Percentiles rank a stretch among this genome's conserved stretches.
phyloP scores from a whole-genome alignment of 2,797 vertebrate genomes.

The Ispidina picta region DNA sequence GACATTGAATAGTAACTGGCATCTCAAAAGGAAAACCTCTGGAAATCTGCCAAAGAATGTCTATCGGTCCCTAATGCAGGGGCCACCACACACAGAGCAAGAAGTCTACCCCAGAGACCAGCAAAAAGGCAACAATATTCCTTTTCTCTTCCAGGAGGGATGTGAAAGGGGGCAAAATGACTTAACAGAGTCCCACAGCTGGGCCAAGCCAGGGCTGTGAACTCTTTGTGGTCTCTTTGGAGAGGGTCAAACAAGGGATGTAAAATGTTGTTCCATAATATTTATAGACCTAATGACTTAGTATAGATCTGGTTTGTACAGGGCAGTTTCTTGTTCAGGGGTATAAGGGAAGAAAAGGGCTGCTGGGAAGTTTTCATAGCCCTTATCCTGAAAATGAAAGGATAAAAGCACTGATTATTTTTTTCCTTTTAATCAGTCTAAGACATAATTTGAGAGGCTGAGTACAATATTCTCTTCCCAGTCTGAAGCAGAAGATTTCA shows the following conservation, averaged over 20 bases:
- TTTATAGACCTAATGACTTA: not conserved
- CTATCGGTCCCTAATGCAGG: rapidly evolving
- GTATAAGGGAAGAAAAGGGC: not conserved
- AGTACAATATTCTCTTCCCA: not conserved
- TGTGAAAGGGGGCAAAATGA: not conserved
- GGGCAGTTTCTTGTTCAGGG: not conserved
- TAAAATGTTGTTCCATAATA: not conserved
- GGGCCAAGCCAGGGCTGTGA: not conserved
- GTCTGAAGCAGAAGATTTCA: not conserved
- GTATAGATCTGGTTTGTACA: not conserved
- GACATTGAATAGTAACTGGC: not conserved
- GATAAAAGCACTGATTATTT: not conserved
- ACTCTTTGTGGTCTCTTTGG: not conserved
- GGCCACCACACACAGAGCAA: not conserved
- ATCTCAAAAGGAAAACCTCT: not conserved
- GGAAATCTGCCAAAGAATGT: not conserved
- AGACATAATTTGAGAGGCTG: not conserved
- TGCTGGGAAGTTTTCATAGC: not conserved
- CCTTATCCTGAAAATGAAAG: not conserved
- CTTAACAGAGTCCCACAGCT: not conserved
- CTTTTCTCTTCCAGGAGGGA: not conserved
- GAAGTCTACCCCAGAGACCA: not conserved
- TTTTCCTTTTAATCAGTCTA: not conserved
- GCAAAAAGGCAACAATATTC: not conserved
- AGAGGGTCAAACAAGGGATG: not conserved